Evolutionary conservation across 2,888 invertebrate species (phyloP), one percentile per base, ranked within the genome.

Genomic region (Sympetrum striolatum): DNA sequence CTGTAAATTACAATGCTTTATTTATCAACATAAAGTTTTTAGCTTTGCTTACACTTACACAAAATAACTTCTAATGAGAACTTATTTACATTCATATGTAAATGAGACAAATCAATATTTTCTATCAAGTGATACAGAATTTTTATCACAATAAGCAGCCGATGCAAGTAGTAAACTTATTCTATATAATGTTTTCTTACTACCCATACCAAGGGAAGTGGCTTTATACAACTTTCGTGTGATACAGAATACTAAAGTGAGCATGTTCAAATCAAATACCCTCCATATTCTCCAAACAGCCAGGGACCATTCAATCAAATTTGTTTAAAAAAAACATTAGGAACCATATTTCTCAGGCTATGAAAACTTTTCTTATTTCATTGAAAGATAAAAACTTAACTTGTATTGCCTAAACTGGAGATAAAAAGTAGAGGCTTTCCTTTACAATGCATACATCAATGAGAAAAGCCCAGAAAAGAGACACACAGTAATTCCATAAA

Each of bases 91-190:
- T 60, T 37, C 86, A 64, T 22, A 86, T 60, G 86, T 60, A 60
- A 60, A 86, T 86, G 53, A 82, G 31, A 82, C 31, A 86, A 86
- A 86, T 60, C 60, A 60, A 31, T 39, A 60, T 22, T 64, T n/a
- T n/a, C 86, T 86, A 86, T 37, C 86, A 60, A 86, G 60, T 86
- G 86, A 86, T 86, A 31, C 35, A 64, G n/a, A 82, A 58, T 60
- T 86, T 73, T 86, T 86, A 86, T 86, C 86, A 86, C 86, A 86
- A 86, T 39, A 86, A 86, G 86, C 86, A 53, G 86, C 86, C 86
- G n/a, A 86, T 86, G 60, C 64, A 86, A 86, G 64, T 60, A 86
- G 18, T 86, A 86, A 86, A 86, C 60, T 86, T 86, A 86, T 25
- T 39, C 86, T 86, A 60, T 10, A 64, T 37, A 86, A 22, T 18